phyloP scores from a whole-genome alignment of 1,140 invertebrate species.

The Anastrepha obliqua region DNA sequence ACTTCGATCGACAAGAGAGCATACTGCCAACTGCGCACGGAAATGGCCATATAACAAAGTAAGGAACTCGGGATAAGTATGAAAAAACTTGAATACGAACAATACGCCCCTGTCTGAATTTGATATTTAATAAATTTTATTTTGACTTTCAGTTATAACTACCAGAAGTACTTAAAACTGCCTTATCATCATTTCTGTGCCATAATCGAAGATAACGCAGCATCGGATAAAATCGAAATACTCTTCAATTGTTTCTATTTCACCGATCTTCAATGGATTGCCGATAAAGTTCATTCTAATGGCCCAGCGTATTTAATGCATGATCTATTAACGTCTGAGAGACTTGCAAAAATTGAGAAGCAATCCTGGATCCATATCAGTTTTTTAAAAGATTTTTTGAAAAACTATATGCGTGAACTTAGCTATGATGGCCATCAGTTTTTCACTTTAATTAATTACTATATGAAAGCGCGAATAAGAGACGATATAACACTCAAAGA shows the following conservation, averaged over 20 bases:
- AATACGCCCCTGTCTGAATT: background rate
- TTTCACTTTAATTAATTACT: conserved; percentile 81
- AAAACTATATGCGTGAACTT: conserved; percentile 80
- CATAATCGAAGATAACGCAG: conserved; percentile 70
- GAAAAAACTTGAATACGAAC: background rate
- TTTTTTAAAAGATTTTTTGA: conserved; percentile 80
- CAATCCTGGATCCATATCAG: conserved; percentile 76
- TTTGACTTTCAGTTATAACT: conserved; percentile 80
- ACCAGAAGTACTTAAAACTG: conserved; percentile 87
- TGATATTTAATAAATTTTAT: conserved; percentile 1
- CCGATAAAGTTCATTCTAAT: conserved; percentile 83
- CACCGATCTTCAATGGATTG: conserved; percentile 83
- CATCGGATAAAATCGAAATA: conserved; percentile 70
- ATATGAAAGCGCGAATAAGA: conserved; percentile 75
- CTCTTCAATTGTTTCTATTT: conserved; percentile 75
- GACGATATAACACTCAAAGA: conserved; percentile 64
- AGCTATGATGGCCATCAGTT: conserved; percentile 86
- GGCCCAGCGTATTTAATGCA: conserved; percentile 74
- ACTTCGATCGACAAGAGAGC: conserved; percentile 71
- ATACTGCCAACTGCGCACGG: conserved; percentile 61
- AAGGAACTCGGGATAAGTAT: background rate
- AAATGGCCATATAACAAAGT: conserved; percentile 53
- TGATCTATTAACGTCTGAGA: conserved; percentile 67
- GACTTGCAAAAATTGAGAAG: conserved; percentile 60
- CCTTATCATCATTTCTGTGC: conserved; percentile 80